Base-by-base conservation (phyloP, 2,797 vertebrate genomes). In the Hemibagrus guttatus region DNA sequence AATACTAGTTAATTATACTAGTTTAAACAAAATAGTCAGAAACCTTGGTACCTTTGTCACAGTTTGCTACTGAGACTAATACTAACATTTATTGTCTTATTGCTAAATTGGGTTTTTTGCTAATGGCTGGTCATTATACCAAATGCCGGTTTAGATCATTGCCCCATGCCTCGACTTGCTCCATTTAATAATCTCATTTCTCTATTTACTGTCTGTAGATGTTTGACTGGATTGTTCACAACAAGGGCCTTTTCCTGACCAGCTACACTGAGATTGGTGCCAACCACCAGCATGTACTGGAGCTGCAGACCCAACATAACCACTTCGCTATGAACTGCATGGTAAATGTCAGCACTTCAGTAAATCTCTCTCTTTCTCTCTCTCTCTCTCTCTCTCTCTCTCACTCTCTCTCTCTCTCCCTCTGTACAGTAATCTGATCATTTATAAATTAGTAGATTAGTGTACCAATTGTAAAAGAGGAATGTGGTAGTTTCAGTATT, bases 261-360 rank as follows among this genome's bases (percentile, higher is more conserved):
- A 96, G 94, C 92, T 96, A 97, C 92, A 97, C 97, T 0, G 97
- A 97, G 91, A 97, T 97, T 0, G 97, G 97, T 84, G 95, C 95
- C 91, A 96, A 95, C 90, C 96, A 97, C 56, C 96, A 96, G 21
- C 96, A 97, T 0, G 95, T 97, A 0, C 94, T 97, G 94, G 97
- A 97, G 87, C 96, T 97, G 86, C 97, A 97, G 94, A 97, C 96
- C n/a, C 96, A 97, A 92, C 97, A 97, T 94, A 97, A 95, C 93
- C 97, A 97, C 92, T 97, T 97, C 78, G 96, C 97, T 11, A 97
- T 97, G 96, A 97, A 97, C 91, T 97, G 96, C 92, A 97, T 97
- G 97, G 97, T 97, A 95, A 96, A 96, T 88, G 7, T 31, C 2
- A 17, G 1, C 17, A 8, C 12, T n/a, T 72, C 39, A 26, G 4